Base-by-base conservation (phyloP, 2,113 vertebrate species). In the Hypomesus transpacificus region DNA sequence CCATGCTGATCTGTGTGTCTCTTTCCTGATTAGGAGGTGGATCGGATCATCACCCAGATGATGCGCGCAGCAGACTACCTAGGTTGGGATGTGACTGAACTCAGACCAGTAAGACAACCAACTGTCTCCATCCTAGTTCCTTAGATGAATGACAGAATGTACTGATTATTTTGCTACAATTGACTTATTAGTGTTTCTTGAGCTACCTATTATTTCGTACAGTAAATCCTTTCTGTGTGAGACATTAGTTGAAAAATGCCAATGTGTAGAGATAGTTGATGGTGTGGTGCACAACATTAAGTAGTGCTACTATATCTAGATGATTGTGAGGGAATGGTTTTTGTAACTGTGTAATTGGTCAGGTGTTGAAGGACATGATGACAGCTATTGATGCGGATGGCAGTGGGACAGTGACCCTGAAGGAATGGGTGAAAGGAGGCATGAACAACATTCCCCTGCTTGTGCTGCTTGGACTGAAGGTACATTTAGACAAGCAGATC, bases 301-400 rank as follows among this genome's bases (percentile, higher is more conserved):
- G 9, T 46, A 34, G 31, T 8, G 31, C 31, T 34, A 11, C 39
- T 46, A 5, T 46, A 11, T 46, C 39, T 46, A 46, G 39, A 13
- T 46, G 39, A 46, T 9, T 46, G 39, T 46, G 39, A 46, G 39
- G 39, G 39, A 13, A 46, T 46, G 39, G 11, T 46, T 46, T 46
- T 11, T 46, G 39, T 46, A 13, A 46, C 39, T 46, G 39, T 60
- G 59, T 61, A 14, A 61, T 61, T 28, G 59, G 59, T 61, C 59
- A 61, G 96, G 94, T 96, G 73, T 90, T 97, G 28, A 91, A 94
- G 83, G 94, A 97, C 75, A 96, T 96, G 95, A 96, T 97, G 95
- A 91, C 85, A 6, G 94, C 94, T 1, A 94, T 97, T 3, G 96
- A 98, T 74, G 91, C 91, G 13, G 95, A 98, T 0, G 84, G 85